Evolutionary conservation across 1,140 invertebrate genomes (phyloP), one percentile per base, ranked within the genome.

Genomic region (Temnothorax longispinosus): DNA sequence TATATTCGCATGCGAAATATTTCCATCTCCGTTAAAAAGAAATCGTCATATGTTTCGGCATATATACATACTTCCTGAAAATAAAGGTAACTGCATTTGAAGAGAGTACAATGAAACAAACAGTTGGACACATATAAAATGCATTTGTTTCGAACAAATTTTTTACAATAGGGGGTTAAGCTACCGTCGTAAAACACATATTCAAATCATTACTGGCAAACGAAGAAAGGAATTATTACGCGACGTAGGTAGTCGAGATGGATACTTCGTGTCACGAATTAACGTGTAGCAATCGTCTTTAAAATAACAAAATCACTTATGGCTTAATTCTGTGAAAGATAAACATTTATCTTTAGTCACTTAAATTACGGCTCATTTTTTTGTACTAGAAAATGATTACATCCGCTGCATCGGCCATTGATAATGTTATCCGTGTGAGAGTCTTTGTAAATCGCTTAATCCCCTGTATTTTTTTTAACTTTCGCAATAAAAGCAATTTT

Each of bases 381-480:
- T 90, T 90, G 89, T 90, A 90, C 89, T 90, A 89, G 54, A 89
- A 90, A 87, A 75, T 54, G 80, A 84, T 89, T 78, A 77, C 64
- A 44, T 72, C 65, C 21, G 44, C 35, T 71, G 47, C 35, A 32
- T 62, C 32, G 75, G 47, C 41, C 35, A 54, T 56, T 50, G 50
- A 27, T 56, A 76, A 74, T 69, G 21, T 77, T 52, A 52, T 32
- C 35, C 41, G 10, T 86, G 35, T 71, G 11, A 69, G 15, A 47
- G 21, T 18, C 62, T 72, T 86, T 21, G 50, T 78, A 76, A 78
- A 56, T 67, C 54, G 75, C 87, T 90, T 90, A 88, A 88, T 88
- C 89, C 80, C 41, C 65, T 74, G 85, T 58, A 81, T 82, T 50
- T 67, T 67, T 69, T 82, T 71, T 27, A 84, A 88, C 82, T 80